Evolutionary conservation across 2,797 vertebrate species (phyloP).

Genomic region (Bovichtus variegatus): DNA sequence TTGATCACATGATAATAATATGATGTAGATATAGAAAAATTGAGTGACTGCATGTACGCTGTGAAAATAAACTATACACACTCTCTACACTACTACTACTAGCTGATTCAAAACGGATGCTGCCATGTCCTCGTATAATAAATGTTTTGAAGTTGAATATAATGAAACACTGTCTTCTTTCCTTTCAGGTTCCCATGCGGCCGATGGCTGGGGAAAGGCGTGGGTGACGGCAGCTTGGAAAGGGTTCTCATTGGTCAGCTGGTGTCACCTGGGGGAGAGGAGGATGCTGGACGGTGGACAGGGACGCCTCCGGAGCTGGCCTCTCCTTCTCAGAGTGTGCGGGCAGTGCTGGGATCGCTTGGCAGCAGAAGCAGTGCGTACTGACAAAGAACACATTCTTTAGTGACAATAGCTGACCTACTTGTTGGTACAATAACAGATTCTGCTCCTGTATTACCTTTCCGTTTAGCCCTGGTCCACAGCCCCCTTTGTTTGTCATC

Average conservation of each 20-base stretch:
- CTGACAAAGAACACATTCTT: constrained; percentile 67
- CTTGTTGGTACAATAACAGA: constrained; percentile 54
- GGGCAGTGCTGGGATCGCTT: constrained; percentile 92
- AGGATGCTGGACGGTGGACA: constrained; percentile 91
- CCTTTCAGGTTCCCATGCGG: constrained; percentile 93
- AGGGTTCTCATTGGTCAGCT: constrained; percentile 96
- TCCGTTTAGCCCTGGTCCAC: constrained; percentile 9
- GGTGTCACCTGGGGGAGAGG: constrained; percentile 87
- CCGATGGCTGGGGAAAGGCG: constrained; percentile 95
- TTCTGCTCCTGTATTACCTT: constrained; percentile 51
- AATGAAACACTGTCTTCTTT: constrained; percentile 3
- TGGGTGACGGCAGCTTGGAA: constrained; percentile 96
- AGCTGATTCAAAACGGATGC: constrained; percentile 1
- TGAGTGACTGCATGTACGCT: not conserved
- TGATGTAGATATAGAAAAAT: not conserved
- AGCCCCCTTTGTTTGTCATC: constrained; percentile 17
- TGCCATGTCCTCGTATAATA: not conserved
- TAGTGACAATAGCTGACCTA: constrained; percentile 71
- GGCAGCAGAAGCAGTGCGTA: constrained; percentile 90
- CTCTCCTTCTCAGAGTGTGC: constrained; percentile 90
- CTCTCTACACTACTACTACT: not conserved
- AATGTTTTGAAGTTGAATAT: not conserved
- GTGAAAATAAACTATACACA: not conserved
- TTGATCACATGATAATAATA: not conserved
- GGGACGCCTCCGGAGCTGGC: constrained; percentile 95